phyloP scores from a whole-genome alignment of 1,140 invertebrate genomes.

The Penaeus japonicus region DNA sequence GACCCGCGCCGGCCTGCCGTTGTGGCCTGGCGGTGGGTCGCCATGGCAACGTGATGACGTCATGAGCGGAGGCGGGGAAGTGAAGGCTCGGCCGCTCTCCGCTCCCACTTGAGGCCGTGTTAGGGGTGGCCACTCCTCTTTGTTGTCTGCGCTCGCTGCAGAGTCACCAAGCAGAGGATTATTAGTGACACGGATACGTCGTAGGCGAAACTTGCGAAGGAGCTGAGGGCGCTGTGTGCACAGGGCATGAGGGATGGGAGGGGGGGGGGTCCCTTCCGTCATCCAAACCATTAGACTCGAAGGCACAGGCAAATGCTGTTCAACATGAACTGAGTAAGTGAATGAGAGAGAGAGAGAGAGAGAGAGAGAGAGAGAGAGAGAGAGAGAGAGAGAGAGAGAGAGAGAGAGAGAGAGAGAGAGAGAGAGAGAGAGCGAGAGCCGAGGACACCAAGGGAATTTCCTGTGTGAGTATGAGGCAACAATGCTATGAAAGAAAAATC shows the following conservation, averaged over 20 bases:
- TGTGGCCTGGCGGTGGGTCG: not conserved
- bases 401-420: too few species aligned
- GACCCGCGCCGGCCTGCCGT: not conserved
- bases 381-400: too few species aligned
- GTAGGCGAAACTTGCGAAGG: too few species aligned
- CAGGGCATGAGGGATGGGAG: too few species aligned
- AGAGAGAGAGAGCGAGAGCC: not conserved
- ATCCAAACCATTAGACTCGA: too few species aligned
- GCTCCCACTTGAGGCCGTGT: not conserved
- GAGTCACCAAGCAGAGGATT: not conserved
- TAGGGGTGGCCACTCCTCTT: not conserved
- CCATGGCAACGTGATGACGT: slow-evolving; percentile 13
- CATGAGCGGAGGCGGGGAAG: not conserved
- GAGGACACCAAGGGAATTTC: not conserved
- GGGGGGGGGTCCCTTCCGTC: too few species aligned
- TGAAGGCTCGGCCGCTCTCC: not conserved
- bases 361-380: too few species aligned
- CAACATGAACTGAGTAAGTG: too few species aligned
- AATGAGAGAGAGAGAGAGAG: too few species aligned
- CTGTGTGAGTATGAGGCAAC: not conserved
- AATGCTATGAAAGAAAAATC: too few species aligned
- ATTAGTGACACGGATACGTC: not conserved
- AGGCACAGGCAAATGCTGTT: too few species aligned
- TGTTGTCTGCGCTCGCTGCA: not conserved
- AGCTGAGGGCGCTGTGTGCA: too few species aligned